Evolutionary conservation across 2,888 invertebrate genomes (phyloP).

Genomic region (Tipula helvola): DNA sequence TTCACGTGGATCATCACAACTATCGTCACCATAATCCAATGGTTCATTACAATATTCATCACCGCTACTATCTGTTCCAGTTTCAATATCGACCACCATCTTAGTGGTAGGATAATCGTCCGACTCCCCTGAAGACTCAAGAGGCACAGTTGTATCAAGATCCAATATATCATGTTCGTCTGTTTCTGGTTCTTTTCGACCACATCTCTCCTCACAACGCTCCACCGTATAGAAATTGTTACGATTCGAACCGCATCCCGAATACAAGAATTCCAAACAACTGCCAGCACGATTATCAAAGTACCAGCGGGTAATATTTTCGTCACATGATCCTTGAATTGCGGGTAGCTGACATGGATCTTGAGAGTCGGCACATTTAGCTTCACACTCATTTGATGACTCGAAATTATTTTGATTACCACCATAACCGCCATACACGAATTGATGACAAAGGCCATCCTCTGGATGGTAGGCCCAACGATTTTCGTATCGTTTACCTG

Average conservation of each 20-base stretch:
- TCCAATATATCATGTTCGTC: neutral
- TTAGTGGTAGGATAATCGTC: neutral
- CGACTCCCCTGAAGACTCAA: neutral
- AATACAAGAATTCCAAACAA: conserved; percentile 24
- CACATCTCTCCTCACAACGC: neutral
- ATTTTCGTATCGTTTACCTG: conserved; percentile 44
- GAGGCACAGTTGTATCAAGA: neutral
- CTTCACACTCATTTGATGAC: conserved; percentile 52
- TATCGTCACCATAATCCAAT: neutral
- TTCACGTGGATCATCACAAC: conserved; percentile 44
- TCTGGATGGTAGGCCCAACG: conserved; percentile 61
- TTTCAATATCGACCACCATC: neutral
- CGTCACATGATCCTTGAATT: conserved; percentile 26
- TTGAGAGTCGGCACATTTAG: conserved; percentile 52
- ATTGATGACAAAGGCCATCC: conserved; percentile 63
- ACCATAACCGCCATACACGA: conserved; percentile 68
- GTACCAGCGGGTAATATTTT: conserved; percentile 29
- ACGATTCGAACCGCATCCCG: neutral
- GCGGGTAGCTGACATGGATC: conserved; percentile 36
- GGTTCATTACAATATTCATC: neutral
- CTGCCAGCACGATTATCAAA: conserved; percentile 24
- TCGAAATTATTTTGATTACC: conserved; percentile 73
- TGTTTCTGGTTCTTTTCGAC: neutral
- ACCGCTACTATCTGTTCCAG: neutral
- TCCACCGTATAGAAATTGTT: neutral